Base-by-base conservation (phyloP, 1,140 invertebrate species). In the Drosophila nasuta region DNA sequence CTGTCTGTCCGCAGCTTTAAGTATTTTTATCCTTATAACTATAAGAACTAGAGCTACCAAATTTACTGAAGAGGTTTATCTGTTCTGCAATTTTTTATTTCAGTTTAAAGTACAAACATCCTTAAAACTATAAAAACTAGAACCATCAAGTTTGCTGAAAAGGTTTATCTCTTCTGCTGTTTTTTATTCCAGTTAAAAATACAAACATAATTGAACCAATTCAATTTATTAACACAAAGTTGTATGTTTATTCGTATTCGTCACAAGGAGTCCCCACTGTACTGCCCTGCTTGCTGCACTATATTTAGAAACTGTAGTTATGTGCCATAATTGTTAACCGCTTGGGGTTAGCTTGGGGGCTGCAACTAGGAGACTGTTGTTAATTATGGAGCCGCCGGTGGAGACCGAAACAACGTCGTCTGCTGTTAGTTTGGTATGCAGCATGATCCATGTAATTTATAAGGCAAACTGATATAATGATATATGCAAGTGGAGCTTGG, bases 371-470 rank as follows among this genome's bases (percentile, higher is more conserved):
- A 20, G 59, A 56, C n/a, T 48, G 57, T 28, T 76, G 46, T 76
- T 76, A 76, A 76, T 76, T 76, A 76, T 72, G 62, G 69, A 43
- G 52, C 30, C 52, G 59, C 11, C 5, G 15, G 20, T 52, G 17
- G 11, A 35, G 52, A 35, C 52, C n/a, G 15, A 68, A 48, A 15
- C 33, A n/a, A 30, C 13, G 20, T 8, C 13, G 56, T 74, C 56
- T 43, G 57, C 65, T 35, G 58, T 74, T 62, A 46, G 65, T 68
- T 68, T 68, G 71, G 65, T 49, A 69, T 74, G 65, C 65, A 56
- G 71, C 66, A 63, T 63, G 72, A 63, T 70, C 25, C 66, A 70
- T 70, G 66, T 70, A 75, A 75, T 75, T 75, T 70, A 51, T 51
- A 63, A 70, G 66, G 58, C 57, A 46, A 74, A 57, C 66, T 62